A percentile compares a stretch with the other conserved stretches of the same genome.
These are phyloP conservation scores for Sitta europaea DNA, from an alignment of 2,113 vertebrate species.

Conservation along the genomic window DNA sequence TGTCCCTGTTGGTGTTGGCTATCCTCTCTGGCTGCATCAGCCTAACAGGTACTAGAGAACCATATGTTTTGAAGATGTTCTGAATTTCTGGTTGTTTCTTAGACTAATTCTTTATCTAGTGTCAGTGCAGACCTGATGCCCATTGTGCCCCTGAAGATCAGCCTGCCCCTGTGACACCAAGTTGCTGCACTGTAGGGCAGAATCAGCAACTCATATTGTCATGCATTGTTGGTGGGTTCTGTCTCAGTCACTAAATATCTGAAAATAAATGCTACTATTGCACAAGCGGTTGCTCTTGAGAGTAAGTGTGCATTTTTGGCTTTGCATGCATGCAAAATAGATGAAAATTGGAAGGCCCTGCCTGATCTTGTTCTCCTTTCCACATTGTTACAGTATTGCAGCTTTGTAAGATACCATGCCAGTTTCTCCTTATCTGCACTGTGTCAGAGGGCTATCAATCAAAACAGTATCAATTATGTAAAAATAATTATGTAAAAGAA, in stretches of 20 bases:
- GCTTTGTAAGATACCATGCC: fast-evolving
- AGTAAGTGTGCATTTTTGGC: neutral
- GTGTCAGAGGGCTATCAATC: neutral
- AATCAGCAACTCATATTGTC: neutral
- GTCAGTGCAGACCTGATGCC: neutral
- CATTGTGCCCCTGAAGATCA: neutral
- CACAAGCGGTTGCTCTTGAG: neutral
- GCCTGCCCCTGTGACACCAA: no score
- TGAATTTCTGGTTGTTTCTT: neutral
- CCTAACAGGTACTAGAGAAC: neutral
- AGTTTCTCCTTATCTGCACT: neutral
- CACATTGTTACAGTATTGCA: neutral
- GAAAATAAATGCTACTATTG: neutral
- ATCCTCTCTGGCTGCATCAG: neutral
- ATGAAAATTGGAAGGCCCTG: neutral
- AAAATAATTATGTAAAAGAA: neutral
- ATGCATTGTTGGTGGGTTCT: fast-evolving
- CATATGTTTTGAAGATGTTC: neutral
- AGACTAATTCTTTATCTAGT: neutral
- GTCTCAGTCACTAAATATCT: fast-evolving
- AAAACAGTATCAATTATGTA: neutral
- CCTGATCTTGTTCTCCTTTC: neutral
- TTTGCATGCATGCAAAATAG: neutral
- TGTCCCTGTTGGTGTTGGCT: fast-evolving
- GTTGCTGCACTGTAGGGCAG: fast-evolving